Base-by-base conservation (phyloP, 2,888 invertebrate species). In the Leucoma salicis region DNA sequence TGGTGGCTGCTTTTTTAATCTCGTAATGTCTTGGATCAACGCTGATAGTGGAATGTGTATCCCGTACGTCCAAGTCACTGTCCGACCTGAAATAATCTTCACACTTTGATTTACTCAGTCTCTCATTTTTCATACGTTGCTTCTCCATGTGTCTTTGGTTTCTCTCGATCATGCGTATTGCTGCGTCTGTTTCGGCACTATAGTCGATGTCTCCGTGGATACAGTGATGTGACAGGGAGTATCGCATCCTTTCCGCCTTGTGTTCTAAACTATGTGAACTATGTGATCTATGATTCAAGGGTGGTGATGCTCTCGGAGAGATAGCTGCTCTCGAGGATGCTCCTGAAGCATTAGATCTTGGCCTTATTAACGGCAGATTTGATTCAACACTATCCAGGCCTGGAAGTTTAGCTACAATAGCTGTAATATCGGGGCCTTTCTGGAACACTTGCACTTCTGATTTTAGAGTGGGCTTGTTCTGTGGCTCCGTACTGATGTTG, bases 341-440 rank as follows among this genome's bases (percentile, higher is more conserved):
- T 31, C 92, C 92, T 1, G 92, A 92, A 60, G 87, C 87, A 57
- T 84, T 87, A 5, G 89, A 89, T 24, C 86, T 81, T n/a, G 92
- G 92, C 56, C 92, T 70, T 55, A 91, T 73, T 35, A 90, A 66
- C 0, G 90, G 90, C 49, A 89, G 62, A 51, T 82, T 81, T 10
- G 72, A 54, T 52, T 68, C 91, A 51, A 61, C 78, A 57, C 82
- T 80, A 45, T 91, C 91, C 8, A 92, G 70, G 2, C 92, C 92
- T 0, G 93, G 92, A 24, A 93, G 75, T 64, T 92, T 92, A 1
- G 92, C 92, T 0, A 95, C 93, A 13, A 95, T 80, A 0, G 95
- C 93, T 1, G 95, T 95, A 15, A 95, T 94, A 66, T 95, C 95
- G 18, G 94, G 94, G 0, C 95, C 95, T 63, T 95, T 94, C 75